Conservation (phyloP, 2,113 vertebrate species). For the Oreocharis arfaki region DNA sequence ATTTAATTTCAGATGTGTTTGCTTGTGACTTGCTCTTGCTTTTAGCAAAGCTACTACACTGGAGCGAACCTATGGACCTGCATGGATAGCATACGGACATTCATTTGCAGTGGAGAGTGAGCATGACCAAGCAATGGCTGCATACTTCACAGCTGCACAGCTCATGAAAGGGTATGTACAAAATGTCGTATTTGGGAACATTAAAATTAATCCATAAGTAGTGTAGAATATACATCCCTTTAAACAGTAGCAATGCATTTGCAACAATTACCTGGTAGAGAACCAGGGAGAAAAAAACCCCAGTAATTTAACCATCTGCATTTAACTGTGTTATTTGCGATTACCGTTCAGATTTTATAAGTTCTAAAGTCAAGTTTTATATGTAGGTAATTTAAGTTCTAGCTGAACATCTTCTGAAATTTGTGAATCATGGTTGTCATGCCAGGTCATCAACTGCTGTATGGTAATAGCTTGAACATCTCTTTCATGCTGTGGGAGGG, state of each 20-base stretch:
- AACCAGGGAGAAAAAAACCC: not conserved
- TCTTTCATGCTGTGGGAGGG: not conserved
- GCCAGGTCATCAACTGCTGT: not conserved
- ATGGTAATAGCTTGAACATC: not conserved
- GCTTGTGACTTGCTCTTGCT: not conserved
- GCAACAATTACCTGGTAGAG: not conserved
- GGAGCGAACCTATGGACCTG: conserved; percentile 93
- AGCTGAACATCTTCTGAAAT: not conserved
- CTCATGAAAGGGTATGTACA: conserved; percentile 95
- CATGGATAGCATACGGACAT: conserved; percentile 98
- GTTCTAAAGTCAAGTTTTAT: not conserved
- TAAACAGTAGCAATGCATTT: not conserved
- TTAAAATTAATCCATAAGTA: not conserved
- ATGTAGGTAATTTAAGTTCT: not conserved
- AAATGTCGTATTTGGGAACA: not conserved
- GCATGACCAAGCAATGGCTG: conserved; percentile 98
- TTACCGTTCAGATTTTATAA: not conserved
- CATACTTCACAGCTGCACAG: conserved; percentile 96
- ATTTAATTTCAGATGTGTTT: not conserved
- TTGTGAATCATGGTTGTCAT: not conserved
- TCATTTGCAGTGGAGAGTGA: conserved; percentile 98
- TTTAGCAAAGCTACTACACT: conserved; percentile 94
- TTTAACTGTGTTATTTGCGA: not conserved
- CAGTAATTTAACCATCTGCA: not conserved
- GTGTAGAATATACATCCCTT: not conserved